Evolutionary conservation across 2,113 vertebrate genomes (phyloP).

Genomic region (Brachypodius melanocephalos): DNA sequence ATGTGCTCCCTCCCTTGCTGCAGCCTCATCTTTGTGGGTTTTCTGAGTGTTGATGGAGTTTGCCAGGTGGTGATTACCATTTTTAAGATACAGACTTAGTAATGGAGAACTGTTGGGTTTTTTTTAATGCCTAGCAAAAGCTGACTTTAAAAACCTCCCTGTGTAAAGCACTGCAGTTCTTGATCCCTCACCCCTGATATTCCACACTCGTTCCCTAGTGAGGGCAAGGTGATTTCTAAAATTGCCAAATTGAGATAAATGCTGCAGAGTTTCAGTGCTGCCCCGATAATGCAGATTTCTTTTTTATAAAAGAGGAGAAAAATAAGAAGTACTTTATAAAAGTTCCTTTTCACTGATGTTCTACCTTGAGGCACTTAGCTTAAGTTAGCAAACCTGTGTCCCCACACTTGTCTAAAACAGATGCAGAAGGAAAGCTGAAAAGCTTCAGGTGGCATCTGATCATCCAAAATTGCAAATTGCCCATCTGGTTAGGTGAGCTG

Average conservation of each 20-base stretch:
- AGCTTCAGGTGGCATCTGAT: not conserved
- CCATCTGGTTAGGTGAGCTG: accelerated
- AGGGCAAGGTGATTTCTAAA: not conserved
- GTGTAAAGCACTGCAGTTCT: not conserved
- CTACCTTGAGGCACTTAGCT: not conserved
- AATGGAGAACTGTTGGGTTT: not conserved
- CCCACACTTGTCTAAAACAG: not conserved
- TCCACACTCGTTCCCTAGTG: not conserved
- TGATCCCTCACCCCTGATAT: not conserved
- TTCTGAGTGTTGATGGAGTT: not conserved
- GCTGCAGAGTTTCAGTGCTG: not conserved
- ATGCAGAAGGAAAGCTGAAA: not conserved
- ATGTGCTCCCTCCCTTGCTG: not conserved
- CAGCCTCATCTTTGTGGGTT: not conserved
- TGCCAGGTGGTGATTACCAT: not conserved
- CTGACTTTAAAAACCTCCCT: not conserved
- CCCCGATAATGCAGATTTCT: not conserved
- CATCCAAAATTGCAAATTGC: not conserved
- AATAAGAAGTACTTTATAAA: not conserved
- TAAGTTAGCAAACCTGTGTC: not conserved
- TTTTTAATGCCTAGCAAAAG: not conserved
- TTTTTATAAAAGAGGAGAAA: not conserved
- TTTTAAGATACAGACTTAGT: not conserved
- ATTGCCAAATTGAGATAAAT: not conserved
- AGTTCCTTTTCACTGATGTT: not conserved